A percentile compares a stretch with the other conserved stretches of the same genome.
These are phyloP conservation scores for Alsophila aescularia DNA, from an alignment of 2,888 invertebrate genomes.

Conservation along the genomic window DNA sequence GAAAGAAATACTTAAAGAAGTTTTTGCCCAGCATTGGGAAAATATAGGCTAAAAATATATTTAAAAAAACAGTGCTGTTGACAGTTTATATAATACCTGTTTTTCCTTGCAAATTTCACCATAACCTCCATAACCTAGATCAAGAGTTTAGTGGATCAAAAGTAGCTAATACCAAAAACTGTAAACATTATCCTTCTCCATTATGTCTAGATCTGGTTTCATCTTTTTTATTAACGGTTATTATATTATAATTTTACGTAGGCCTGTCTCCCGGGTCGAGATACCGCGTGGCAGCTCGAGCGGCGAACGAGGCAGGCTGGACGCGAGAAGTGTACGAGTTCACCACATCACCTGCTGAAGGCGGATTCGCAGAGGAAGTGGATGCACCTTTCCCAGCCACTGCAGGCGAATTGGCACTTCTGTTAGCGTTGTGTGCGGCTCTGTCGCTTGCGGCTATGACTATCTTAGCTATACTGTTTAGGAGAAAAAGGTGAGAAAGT, in stretches of 20 bases:
- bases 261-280: slow-evolving; percentile 84
- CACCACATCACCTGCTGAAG: slow-evolving; percentile 82
- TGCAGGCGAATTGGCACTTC: slow-evolving; percentile 73
- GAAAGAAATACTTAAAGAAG: too few species aligned
- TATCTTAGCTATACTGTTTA: slow-evolving; percentile 84
- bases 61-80: too few species aligned
- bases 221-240: too few species aligned
- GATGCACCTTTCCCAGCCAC: slow-evolving; percentile 79
- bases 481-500: slow-evolving; percentile 71
- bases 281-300: slow-evolving; percentile 85
- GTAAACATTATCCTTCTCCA: too few species aligned
- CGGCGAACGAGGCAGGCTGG: slow-evolving; percentile 86
- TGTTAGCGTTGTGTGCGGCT: slow-evolving; percentile 83
- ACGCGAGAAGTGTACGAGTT: slow-evolving; percentile 86
- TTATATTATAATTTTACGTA: slow-evolving; percentile 26
- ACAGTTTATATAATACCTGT: too few species aligned
- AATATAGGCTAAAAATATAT: too few species aligned
- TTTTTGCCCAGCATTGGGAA: too few species aligned
- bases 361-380: slow-evolving; percentile 76
- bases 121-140: too few species aligned
- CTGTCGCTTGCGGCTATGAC: slow-evolving; percentile 83
- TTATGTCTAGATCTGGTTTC: too few species aligned
- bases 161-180: too few species aligned
- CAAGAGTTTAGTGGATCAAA: too few species aligned
- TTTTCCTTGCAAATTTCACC: too few species aligned